These are phyloP conservation scores for Smittia sp. DNA, from an alignment of 2,888 invertebrate genomes.

Conservation along the genomic window DNA sequence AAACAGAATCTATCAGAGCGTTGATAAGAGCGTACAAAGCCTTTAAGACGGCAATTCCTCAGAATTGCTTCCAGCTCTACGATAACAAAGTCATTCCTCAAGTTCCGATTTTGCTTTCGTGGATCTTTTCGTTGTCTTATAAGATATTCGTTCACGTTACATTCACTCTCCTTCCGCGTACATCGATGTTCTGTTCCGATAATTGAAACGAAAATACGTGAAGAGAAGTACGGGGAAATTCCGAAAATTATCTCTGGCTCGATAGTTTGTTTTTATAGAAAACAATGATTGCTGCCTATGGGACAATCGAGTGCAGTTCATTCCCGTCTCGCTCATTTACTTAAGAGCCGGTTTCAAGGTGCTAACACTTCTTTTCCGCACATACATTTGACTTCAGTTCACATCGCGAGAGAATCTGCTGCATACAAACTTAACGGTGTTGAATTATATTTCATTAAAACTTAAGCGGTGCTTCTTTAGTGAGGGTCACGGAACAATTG, in stretches of 20 bases:
- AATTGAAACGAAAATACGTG: neutral
- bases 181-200: neutral
- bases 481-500: slow-evolving; percentile 19
- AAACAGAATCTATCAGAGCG: neutral
- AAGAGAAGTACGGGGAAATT: neutral
- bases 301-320: neutral
- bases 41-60: neutral
- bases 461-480: too few relatives aligned
- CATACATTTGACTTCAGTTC: neutral
- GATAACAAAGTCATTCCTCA: neutral
- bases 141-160: slow-evolving; percentile 21
- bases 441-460: slow-evolving; percentile 31
- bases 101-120: slow-evolving; percentile 36
- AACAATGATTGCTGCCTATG: neutral
- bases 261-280: neutral
- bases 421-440: slow-evolving; percentile 23
- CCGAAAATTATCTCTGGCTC: neutral
- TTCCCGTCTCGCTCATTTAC: neutral
- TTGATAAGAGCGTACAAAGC: neutral
- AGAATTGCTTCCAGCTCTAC: neutral
- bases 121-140: slow-evolving; percentile 36
- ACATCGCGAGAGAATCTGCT: neutral
- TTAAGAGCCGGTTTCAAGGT: slow-evolving; percentile 16
- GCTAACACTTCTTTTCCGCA: neutral
- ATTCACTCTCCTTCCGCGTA: slow-evolving; percentile 15